A percentile compares a stretch with the other conserved stretches of the same genome.
phyloP scores from a whole-genome alignment of 2,113 vertebrate species.

The Hemibagrus wyckioides region DNA sequence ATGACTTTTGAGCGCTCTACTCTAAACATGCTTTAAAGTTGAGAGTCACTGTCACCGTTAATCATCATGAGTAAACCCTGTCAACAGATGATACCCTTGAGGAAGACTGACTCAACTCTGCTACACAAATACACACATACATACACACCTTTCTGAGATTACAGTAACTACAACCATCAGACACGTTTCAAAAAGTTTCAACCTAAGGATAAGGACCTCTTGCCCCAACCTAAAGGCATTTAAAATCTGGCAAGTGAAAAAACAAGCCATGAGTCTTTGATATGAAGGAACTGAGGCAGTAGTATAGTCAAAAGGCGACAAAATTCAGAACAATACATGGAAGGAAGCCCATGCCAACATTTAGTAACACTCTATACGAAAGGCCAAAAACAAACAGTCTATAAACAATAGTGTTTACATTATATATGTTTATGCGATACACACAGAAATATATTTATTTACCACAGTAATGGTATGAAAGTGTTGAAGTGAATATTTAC shows the following conservation, averaged over 20 bases:
- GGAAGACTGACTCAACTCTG: slow-evolving; percentile 22
- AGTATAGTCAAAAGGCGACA: slow-evolving; percentile 17
- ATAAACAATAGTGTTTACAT: neutral
- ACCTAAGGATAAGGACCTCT: neutral
- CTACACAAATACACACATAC: neutral
- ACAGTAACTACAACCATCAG: slow-evolving; percentile 2
- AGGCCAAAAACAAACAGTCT: slow-evolving; percentile 20
- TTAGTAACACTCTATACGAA: slow-evolving; percentile 38
- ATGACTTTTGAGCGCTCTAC: neutral
- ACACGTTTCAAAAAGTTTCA: slow-evolving; percentile 13
- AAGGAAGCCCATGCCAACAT: slow-evolving; percentile 46
- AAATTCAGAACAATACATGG: slow-evolving; percentile 49
- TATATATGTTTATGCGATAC: slow-evolving; percentile 1
- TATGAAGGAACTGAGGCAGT: slow-evolving; percentile 39
- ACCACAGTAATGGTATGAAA: neutral
- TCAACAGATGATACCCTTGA: slow-evolving; percentile 18
- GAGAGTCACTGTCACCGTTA: slow-evolving; percentile 6
- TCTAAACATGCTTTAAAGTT: slow-evolving; percentile 35
- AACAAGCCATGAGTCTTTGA: slow-evolving; percentile 34
- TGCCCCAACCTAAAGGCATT: neutral
- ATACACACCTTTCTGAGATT: neutral
- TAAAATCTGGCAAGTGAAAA: slow-evolving; percentile 1
- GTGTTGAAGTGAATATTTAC: neutral
- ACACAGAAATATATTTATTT: neutral
- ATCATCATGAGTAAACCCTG: slow-evolving; percentile 27